Conservation (phyloP, 2,113 vertebrate genomes). For the Eulemur rufifrons region DNA sequence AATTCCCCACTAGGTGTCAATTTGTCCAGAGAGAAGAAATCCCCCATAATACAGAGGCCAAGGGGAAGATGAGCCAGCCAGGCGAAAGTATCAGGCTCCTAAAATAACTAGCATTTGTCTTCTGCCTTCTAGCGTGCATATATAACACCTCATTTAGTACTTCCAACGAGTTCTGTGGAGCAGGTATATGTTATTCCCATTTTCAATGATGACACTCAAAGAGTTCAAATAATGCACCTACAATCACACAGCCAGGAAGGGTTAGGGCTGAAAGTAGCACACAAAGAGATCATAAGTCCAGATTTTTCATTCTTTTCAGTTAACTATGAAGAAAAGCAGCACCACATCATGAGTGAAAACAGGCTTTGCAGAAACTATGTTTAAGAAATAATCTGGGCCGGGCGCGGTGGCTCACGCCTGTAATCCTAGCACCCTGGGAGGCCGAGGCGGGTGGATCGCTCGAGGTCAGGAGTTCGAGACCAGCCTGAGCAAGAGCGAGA, state of each 20-base stretch:
- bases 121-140: neutral
- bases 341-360: neutral
- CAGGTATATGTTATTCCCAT: neutral
- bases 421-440: too few species aligned
- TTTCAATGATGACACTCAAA: neutral
- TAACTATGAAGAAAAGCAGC: neutral
- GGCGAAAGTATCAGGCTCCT: neutral
- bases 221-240: neutral
- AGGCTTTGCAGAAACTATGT: neutral
- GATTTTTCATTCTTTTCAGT: neutral
- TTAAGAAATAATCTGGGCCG: neutral
- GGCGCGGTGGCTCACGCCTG: too few species aligned
- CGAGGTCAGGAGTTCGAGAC: too few species aligned
- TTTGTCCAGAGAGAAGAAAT: neutral
- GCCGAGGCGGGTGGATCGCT: too few species aligned
- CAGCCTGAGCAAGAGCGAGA: too few species aligned
- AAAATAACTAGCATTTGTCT: neutral
- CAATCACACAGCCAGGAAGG: neutral
- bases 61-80: neutral
- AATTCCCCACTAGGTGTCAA: neutral
- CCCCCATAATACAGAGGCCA: neutral
- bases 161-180: neutral
- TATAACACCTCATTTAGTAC: neutral
- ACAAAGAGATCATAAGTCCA: neutral
- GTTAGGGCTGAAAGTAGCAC: neutral